Evolutionary conservation across 2,113 vertebrate species (phyloP), one percentile per base, ranked within the genome.

Genomic region (Lagopus leucura): DNA sequence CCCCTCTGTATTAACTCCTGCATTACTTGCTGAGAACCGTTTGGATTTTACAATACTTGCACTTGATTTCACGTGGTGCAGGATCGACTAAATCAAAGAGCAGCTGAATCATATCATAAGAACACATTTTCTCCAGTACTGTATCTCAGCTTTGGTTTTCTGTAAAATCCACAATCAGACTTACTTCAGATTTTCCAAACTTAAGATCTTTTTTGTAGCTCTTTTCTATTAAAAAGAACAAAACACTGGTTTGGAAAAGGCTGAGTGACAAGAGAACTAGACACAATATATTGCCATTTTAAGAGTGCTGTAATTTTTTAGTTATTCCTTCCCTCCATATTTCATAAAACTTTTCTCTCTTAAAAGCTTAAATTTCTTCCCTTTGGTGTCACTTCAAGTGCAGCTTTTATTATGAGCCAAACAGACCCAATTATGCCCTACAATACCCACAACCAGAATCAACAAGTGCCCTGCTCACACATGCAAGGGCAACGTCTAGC

Each of bases 401-500:
- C 36, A 80, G 11, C n/a, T 69, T 43, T 77, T 84, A 54, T 27
- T 28, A 43, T 30, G 20, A 82, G 27, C 4, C 13, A 11, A 85
- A 92, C 64, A 76, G 50, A 20, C 47, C 90, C 75, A 75, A 65
- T 69, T 63, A 66, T 50, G 60, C 34, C 19, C 61, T 72, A 55
- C n/a, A 30, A 57, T n/a, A 94, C 40, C 42, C 55, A 65, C 42
- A 45, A 42, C 3, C 63, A 78, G 72, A 80, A 89, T 25, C 22
- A 32, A 90, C 61, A 93, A 89, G 22, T 87, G 52, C 58, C 42
- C 30, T 50, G 7, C 10, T 80, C 30, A 48, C 28, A 92, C n/a
- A 92, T 32, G 66, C 64, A 66, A 90, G 93, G 66, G 47, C 81
- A 94, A 40, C 81, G 91, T 54, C 87, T 84, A 3, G 7, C 34